Conservation (phyloP, 2,797 vertebrate species). For the Darevskia mixta region DNA sequence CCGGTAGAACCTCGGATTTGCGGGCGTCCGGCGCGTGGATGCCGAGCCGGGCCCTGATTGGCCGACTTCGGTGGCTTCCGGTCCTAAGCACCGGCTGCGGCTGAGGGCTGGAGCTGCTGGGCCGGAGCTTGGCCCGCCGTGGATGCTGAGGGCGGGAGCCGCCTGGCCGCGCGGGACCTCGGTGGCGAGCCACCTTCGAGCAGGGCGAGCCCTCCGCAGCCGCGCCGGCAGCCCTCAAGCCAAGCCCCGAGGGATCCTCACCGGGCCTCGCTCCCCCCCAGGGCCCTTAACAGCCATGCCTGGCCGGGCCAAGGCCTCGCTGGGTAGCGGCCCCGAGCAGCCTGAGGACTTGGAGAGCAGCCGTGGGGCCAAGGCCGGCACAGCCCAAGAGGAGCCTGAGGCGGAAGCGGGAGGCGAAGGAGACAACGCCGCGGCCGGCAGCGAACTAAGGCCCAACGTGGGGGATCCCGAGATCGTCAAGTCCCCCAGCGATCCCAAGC, state of each 20-base stretch:
- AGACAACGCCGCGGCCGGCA: not conserved
- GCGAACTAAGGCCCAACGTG: constrained; percentile 53
- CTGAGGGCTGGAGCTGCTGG: not conserved
- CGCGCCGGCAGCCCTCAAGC: constrained; percentile 2
- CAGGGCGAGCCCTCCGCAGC: not conserved
- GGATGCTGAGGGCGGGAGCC: constrained; percentile 65
- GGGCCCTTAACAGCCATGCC: constrained; percentile 48
- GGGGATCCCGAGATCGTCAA: constrained; percentile 88
- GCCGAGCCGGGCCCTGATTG: not conserved
- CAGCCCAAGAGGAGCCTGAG: constrained; percentile 64
- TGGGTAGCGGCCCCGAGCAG: constrained; percentile 55
- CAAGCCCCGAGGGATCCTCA: not conserved
- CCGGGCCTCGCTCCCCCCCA: constrained; percentile 61
- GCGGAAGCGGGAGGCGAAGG: constrained; percentile 60
- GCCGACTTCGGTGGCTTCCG: fast-evolving
- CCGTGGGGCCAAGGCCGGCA: constrained; percentile 71
- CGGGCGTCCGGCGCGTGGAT: not conserved
- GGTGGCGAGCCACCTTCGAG: not conserved
- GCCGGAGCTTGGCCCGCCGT: constrained; percentile 43
- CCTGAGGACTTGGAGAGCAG: constrained; percentile 71
- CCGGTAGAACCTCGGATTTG: not conserved
- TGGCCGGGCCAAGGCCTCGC: constrained; percentile 63
- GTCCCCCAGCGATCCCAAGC: constrained; percentile 95
- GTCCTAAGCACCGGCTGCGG: not conserved
- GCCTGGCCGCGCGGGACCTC: constrained; percentile 55